Percentiles rank a stretch among this genome's conserved stretches.
phyloP scores from a whole-genome alignment of 2,113 vertebrate genomes.

The Himantopus leucocephalus region DNA sequence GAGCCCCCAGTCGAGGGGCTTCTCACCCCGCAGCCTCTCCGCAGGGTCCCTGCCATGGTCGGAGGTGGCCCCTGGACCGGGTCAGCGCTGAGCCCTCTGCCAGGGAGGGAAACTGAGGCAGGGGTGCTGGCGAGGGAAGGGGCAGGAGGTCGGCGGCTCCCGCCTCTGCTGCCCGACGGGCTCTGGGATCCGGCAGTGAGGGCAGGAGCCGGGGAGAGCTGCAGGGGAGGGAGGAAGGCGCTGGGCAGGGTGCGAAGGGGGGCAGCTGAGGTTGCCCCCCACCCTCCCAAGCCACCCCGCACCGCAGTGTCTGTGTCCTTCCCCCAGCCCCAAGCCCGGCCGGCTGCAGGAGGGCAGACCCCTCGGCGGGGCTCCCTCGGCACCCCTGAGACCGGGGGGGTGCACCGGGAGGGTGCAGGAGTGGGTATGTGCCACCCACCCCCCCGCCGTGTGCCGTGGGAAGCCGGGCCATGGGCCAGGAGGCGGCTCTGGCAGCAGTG shows the following conservation, averaged over 20 bases:
- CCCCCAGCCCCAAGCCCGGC: neutral
- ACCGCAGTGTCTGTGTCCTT: rapidly evolving
- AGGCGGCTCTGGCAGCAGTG: neutral
- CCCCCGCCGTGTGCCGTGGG: neutral
- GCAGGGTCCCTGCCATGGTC: rapidly evolving
- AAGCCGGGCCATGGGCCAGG: neutral
- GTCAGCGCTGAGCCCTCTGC: neutral
- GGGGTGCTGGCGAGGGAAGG: neutral
- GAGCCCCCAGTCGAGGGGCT: rapidly evolving
- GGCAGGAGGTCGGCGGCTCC: neutral
- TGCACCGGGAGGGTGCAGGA: neutral
- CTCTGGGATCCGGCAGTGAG: neutral
- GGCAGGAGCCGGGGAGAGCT: neutral
- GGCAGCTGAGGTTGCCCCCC: rapidly evolving
- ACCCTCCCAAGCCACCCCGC: neutral
- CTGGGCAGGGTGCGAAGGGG: neutral
- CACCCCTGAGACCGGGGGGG: rapidly evolving
- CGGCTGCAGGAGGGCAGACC: neutral
- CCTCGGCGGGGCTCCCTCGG: rapidly evolving
- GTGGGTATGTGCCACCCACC: rapidly evolving
- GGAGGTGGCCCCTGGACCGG: too few relatives aligned
- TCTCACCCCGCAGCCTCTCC: neutral
- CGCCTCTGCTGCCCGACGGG: neutral
- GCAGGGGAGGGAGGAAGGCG: neutral
- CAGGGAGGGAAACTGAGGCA: neutral